Conservation (phyloP, 2,113 vertebrate genomes). For the Pollachius pollachius region DNA sequence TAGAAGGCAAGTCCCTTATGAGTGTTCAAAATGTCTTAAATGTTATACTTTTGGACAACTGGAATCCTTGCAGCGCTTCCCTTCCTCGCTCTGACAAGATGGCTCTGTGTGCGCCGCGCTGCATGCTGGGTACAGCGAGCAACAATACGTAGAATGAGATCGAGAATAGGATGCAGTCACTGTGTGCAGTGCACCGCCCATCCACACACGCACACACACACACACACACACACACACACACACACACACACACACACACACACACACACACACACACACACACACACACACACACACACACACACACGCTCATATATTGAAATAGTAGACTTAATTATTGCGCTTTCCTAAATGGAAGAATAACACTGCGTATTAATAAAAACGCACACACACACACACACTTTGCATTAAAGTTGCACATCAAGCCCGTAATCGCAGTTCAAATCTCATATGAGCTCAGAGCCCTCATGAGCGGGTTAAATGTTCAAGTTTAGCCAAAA, state of each 20-base stretch:
- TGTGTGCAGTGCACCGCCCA: too few relatives aligned
- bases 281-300: constrained; percentile 7
- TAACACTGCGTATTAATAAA: background rate
- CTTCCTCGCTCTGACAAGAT: constrained; percentile 68
- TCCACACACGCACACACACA: background rate
- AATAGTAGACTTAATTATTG: too few relatives aligned
- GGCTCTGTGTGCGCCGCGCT: constrained; percentile 67
- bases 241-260: constrained; percentile 6
- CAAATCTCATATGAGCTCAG: too few relatives aligned
- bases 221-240: background rate
- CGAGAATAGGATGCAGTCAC: constrained; percentile 30
- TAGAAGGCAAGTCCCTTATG: background rate
- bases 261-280: constrained; percentile 3
- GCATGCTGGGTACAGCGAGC: constrained; percentile 63
- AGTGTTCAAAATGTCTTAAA: background rate
- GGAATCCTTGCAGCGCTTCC: constrained; percentile 36
- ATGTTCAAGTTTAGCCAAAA: too few relatives aligned
- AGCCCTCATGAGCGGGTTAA: too few relatives aligned
- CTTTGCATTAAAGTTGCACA: too few relatives aligned
- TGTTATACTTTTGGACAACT: constrained; percentile 25
- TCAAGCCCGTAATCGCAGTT: too few relatives aligned
- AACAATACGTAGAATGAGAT: constrained; percentile 35
- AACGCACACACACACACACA: too few relatives aligned
- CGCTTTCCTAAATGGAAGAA: background rate
- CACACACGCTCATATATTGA: background rate